Evolutionary conservation across 2,888 invertebrate genomes (phyloP).

Genomic region (Pseudoips prasinana): DNA sequence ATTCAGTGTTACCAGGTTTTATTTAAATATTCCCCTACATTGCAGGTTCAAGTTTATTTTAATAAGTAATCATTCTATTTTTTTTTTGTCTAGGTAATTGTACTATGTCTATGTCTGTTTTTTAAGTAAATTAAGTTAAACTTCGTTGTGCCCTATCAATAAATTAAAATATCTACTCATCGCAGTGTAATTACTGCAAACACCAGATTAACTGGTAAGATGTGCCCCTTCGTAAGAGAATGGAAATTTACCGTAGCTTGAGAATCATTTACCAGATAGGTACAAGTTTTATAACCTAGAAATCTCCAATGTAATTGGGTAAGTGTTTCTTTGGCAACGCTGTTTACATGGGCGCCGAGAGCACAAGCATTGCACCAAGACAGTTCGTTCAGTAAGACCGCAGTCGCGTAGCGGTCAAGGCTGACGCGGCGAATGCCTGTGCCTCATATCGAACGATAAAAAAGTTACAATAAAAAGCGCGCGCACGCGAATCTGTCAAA

Average conservation of each 20-base stretch:
- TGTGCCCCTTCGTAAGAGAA: too few species aligned
- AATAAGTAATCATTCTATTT: too few species aligned
- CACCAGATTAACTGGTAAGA: too few species aligned
- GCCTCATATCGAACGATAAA: constrained; percentile 40
- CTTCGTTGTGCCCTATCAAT: too few species aligned
- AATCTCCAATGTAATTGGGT: constrained; percentile 37
- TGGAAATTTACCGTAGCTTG: too few species aligned
- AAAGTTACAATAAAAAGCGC: constrained; percentile 63
- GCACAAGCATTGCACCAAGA: constrained; percentile 55
- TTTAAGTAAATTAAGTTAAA: too few species aligned
- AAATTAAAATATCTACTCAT: too few species aligned
- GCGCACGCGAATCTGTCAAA: constrained; percentile 66
- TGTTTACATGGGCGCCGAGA: constrained; percentile 61
- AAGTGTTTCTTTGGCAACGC: constrained; percentile 31
- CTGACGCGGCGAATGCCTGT: constrained; percentile 54
- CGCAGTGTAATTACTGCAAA: too few species aligned
- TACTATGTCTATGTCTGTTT: too few species aligned
- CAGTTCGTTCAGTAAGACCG: constrained; percentile 64
- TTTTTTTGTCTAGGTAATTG: too few species aligned
- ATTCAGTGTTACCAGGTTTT: constrained; percentile 36
- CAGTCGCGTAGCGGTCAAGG: constrained; percentile 76
- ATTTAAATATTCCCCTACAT: not conserved
- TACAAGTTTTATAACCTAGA: constrained; percentile 27
- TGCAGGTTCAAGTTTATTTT: too few species aligned
- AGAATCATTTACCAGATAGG: too few species aligned